Percentiles rank a stretch among this genome's conserved stretches.
These are phyloP conservation scores for Drosophila santomea DNA, from an alignment of 1,140 invertebrate genomes.

Conservation along the genomic window DNA sequence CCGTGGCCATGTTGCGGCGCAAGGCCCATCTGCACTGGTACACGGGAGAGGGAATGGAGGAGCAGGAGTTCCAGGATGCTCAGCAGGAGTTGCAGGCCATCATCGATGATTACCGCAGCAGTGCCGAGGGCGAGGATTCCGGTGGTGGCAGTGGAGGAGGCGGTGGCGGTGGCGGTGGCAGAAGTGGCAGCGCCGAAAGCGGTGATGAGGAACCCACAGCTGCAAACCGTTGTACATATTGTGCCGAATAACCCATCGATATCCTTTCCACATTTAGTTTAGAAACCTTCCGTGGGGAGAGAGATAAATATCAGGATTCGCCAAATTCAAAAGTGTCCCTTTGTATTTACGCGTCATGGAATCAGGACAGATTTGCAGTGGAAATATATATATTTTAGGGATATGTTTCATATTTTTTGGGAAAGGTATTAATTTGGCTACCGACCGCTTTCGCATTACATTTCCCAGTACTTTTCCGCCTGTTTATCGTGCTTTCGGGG, in stretches of 20 bases:
- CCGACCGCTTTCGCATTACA: constrained; percentile 15
- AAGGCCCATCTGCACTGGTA: constrained; percentile 93
- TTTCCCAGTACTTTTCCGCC: neutral
- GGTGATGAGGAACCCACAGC: constrained; percentile 4
- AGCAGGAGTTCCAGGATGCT: constrained; percentile 91
- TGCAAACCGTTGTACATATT: constrained; percentile 31
- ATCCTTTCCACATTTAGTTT: neutral
- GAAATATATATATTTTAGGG: no score
- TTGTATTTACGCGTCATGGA: no score
- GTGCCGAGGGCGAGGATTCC: constrained; percentile 18
- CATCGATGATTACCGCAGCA: constrained; percentile 67
- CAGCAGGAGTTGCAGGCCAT: constrained; percentile 84
- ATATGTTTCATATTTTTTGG: constrained; percentile 21
- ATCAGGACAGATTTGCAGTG: no score
- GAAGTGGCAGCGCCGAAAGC: neutral
- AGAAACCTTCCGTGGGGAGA: no score
- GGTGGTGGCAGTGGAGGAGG: neutral
- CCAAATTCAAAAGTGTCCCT: constrained; percentile 17
- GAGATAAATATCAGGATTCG: neutral
- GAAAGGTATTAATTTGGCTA: constrained; percentile 39
- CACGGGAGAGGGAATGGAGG: constrained; percentile 93
- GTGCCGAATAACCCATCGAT: constrained; percentile 8
- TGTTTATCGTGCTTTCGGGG: constrained; percentile 10
- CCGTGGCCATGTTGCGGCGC: constrained; percentile 91
- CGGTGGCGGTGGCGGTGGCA: neutral